phyloP scores from a whole-genome alignment of 2,888 invertebrate species.

The Drosophila prolongata region DNA sequence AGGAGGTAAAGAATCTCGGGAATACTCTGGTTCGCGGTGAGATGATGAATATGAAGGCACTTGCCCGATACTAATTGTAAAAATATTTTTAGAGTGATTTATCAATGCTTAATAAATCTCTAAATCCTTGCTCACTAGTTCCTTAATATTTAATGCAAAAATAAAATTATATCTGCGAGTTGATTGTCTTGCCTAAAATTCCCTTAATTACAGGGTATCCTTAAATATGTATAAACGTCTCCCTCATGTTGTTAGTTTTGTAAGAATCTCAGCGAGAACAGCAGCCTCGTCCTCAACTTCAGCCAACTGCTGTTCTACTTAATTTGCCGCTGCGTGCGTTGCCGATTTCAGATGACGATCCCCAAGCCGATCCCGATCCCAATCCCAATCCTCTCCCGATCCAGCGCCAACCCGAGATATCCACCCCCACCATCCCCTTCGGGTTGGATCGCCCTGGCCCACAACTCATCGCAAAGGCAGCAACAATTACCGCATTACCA shows the following conservation, averaged over 20 bases:
- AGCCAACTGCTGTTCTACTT: slow-evolving; percentile 73
- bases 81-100: not conserved
- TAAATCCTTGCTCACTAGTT: no score
- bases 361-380: slow-evolving; percentile 34
- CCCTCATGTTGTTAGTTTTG: slow-evolving; percentile 26
- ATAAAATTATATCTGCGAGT: not conserved
- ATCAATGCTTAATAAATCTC: no score
- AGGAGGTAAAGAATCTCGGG: not conserved
- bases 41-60: no score
- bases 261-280: slow-evolving; percentile 49
- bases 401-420: slow-evolving; percentile 20
- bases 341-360: slow-evolving; percentile 63
- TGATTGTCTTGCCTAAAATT: not conserved
- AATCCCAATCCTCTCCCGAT: slow-evolving; percentile 13
- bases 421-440: slow-evolving; percentile 13
- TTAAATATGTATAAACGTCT: not conserved
- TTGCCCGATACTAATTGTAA: no score
- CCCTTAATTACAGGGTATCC: slow-evolving; percentile 10
- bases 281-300: slow-evolving; percentile 42
- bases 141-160: no score
- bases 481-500: slow-evolving; percentile 79
- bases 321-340: slow-evolving; percentile 78
- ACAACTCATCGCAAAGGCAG: slow-evolving; percentile 48
- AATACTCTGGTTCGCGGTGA: not conserved
- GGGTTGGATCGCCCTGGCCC: slow-evolving; percentile 8